Conservation (phyloP, 2,797 vertebrate genomes). For the Aplochiton taeniatus region DNA sequence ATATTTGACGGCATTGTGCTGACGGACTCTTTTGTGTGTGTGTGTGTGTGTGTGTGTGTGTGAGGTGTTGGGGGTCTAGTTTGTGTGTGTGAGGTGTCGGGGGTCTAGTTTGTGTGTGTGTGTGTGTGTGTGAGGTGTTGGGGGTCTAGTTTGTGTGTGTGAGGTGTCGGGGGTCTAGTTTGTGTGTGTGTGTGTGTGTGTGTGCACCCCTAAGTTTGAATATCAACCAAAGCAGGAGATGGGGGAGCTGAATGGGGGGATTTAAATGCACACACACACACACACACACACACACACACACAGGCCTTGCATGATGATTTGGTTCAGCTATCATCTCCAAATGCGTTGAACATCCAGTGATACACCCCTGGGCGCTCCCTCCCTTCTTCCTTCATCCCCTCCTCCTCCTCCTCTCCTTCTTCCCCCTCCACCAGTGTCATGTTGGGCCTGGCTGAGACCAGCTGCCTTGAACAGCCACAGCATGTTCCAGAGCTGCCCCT, state of each 20-base stretch:
- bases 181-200: not conserved
- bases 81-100: not conserved
- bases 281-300: constrained; percentile 5
- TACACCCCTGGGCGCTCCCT: constrained; percentile 37
- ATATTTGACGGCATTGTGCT: constrained; percentile 76
- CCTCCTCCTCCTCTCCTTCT: no score
- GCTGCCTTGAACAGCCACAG: no score
- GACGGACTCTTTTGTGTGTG: constrained; percentile 59
- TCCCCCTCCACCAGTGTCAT: constrained; percentile 45
- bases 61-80: not conserved
- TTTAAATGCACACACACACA: constrained; percentile 46
- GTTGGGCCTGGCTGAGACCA: not conserved
- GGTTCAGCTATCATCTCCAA: constrained; percentile 63
- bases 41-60: constrained; percentile 47
- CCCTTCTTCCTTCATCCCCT: not conserved
- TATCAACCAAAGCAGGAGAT: constrained; percentile 65
- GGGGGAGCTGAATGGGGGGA: constrained; percentile 62
- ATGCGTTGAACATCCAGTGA: constrained; percentile 60
- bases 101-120: constrained; percentile 16
- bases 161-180: not conserved
- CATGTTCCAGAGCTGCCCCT: no score
- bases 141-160: constrained; percentile 35
- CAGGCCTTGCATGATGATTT: constrained; percentile 14
- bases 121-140: constrained; percentile 34
- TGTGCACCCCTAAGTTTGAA: not conserved